These are phyloP conservation scores for Patiria pectinifera DNA, from an alignment of 53 echinoderm and acorn worm genomes.

Conservation along the genomic window DNA sequence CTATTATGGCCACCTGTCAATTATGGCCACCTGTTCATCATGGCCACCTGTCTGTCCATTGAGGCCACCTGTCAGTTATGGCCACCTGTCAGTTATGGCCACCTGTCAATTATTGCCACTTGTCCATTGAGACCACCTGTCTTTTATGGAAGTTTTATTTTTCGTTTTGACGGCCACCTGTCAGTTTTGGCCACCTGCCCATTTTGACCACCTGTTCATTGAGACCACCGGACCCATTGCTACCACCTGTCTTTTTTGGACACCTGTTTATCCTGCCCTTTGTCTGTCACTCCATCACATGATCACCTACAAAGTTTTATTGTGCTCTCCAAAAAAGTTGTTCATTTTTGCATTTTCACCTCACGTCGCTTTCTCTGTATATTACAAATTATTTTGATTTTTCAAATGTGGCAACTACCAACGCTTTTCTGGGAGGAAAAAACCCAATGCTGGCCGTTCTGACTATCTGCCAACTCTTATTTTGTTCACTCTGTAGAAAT, in stretches of 20 bases:
- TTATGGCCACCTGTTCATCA: neutral
- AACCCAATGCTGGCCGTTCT: neutral
- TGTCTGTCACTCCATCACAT: neutral
- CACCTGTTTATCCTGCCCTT: neutral
- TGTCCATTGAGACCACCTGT: too few species aligned
- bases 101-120: neutral
- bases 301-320: neutral
- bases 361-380: too few species aligned
- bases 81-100: neutral
- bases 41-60: neutral
- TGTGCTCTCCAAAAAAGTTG: too few species aligned
- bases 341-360: too few species aligned
- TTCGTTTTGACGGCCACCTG: too few species aligned
- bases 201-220: too few species aligned
- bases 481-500: constrained; percentile 25
- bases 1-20: neutral
- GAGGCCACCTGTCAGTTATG: neutral
- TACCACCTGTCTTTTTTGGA: neutral
- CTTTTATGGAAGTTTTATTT: too few species aligned
- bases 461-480: constrained; percentile 22
- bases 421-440: neutral
- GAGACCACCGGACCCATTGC: too few species aligned
- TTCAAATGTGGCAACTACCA: neutral
- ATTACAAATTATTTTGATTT: neutral
- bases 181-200: too few species aligned